These are phyloP conservation scores for Eucidaris tribuloides DNA, from an alignment of 35 echinoderm and acorn worm species.

Conservation along the genomic window DNA sequence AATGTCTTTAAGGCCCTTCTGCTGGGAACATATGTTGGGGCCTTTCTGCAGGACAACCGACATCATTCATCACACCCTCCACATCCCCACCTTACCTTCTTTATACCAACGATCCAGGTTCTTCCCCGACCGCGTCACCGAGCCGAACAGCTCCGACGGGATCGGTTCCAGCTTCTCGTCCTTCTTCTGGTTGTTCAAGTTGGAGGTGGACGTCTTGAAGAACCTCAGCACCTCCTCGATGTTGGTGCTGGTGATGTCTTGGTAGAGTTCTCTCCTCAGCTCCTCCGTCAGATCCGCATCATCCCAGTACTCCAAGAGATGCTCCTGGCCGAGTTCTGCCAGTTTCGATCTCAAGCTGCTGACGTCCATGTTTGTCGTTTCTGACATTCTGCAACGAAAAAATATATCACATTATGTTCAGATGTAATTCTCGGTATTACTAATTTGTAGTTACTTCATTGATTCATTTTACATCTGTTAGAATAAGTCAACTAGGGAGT, in stretches of 20 bases:
- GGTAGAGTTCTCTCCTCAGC: slow-evolving; percentile 44
- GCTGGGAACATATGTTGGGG: no score
- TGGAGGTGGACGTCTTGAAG: slow-evolving; percentile 66
- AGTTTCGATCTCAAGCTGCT: slow-evolving; percentile 57
- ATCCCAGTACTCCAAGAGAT: slow-evolving; percentile 86
- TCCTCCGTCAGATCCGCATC: slow-evolving; percentile 50
- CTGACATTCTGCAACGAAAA: no score
- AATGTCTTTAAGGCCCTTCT: no score
- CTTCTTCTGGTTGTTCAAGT: slow-evolving; percentile 47
- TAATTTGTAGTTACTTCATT: no score
- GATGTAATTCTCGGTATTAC: no score
- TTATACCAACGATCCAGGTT: slow-evolving; percentile 80
- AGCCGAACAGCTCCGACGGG: slow-evolving; percentile 82
- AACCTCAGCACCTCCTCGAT: slow-evolving; percentile 61
- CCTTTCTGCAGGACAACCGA: no score
- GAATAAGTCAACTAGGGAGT: no score
- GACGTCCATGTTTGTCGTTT: slow-evolving; percentile 89
- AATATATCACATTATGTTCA: no score
- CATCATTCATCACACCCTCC: no score
- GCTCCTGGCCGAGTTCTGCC: slow-evolving; percentile 70
- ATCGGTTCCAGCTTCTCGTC: slow-evolving; percentile 94
- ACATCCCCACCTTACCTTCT: slow-evolving; percentile 52
- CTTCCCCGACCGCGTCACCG: slow-evolving; percentile 82
- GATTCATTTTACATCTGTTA: no score
- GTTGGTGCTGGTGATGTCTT: slow-evolving; percentile 82